Base-by-base conservation (phyloP, 1,140 invertebrate genomes). In the Planococcus citri region DNA sequence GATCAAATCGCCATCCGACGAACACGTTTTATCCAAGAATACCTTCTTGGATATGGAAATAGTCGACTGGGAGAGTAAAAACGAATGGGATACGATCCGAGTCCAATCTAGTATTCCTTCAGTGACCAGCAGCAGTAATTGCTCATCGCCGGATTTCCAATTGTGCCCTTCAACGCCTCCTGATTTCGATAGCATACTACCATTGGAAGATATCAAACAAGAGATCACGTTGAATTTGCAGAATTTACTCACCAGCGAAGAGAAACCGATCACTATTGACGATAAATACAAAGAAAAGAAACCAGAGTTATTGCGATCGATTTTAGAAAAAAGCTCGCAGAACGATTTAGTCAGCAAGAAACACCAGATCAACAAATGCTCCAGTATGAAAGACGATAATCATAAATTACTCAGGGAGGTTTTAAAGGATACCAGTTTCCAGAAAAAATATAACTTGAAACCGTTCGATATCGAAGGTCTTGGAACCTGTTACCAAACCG, bases 361-460 rank as follows among this genome's bases (percentile, higher is more conserved):
- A 51, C 41, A 51, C n/a, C 17, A 6, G 33, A 6, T 33, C 29
- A 12, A 33, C 29, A 33, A 33, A 33, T 29, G 21, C 12, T 9
- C 64, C 22, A 37, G 14, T 3, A 17, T 3, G 2, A 69, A 38
- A 64, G 79, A 79, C 69, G 77, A 77, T 58, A 88, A 90, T 76
- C 87, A 93, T 77, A 85, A 88, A 73, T 78, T 92, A 27, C 77
- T 93, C n/a, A 80, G 90, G 21, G 88, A 91, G 76, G 89, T 88
- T 64, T 78, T 92, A 20, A 83, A 88, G 75, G 90, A 92, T 74
- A 92, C 88, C 0, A 86, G 87, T 68, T 92, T 92, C 76, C 89
- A 92, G 77, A 86, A 86, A 76, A 86, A 88, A 73, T 87, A 88
- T 75, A 91, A 91, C 76, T 80, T 91, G 71, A 85, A 84, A 78